These are phyloP conservation scores for Lophura swinhoii DNA, from an alignment of 2,797 vertebrate species.

Conservation along the genomic window DNA sequence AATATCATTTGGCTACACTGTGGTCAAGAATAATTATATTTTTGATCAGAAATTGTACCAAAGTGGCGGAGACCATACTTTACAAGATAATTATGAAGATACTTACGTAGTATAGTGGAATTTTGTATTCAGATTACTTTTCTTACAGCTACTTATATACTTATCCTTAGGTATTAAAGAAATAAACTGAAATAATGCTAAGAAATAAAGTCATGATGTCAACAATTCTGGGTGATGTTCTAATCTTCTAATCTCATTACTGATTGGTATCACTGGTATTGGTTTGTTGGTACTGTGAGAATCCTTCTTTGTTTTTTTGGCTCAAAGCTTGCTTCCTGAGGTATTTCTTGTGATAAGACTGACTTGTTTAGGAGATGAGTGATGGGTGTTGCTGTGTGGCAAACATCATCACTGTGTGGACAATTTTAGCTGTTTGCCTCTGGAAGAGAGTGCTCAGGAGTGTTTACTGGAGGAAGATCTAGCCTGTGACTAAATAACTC, in stretches of 20 bases:
- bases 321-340: no score
- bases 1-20: neutral
- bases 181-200: neutral
- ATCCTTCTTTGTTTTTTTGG: no score
- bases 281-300: neutral
- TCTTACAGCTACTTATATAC: neutral
- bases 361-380: no score
- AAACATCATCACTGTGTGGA: no score
- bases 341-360: no score
- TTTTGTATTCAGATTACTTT: neutral
- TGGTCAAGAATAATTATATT: neutral
- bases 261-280: neutral
- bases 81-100: neutral
- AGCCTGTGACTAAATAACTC: no score
- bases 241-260: neutral
- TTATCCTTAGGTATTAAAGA: neutral
- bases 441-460: no score
- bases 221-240: neutral
- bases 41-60: neutral
- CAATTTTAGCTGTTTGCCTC: no score
- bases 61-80: neutral
- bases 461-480: no score
- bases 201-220: neutral
- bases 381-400: no score
- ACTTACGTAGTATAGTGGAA: neutral